Base-by-base conservation (phyloP, 92 coral and sea anemone genomes). In the Zoanthus gigantus region DNA sequence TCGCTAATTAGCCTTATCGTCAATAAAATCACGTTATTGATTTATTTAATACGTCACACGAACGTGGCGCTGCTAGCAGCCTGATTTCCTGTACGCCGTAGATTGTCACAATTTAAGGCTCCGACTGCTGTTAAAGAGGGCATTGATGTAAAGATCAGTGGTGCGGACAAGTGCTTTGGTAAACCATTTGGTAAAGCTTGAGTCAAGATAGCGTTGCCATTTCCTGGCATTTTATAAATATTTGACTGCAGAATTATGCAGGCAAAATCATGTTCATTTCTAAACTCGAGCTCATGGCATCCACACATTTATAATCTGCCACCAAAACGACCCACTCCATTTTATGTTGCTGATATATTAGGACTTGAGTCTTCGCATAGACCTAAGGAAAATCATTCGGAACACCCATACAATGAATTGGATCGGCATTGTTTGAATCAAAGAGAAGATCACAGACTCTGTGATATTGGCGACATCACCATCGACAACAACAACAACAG, bases 1-100 rank as follows among this genome's bases (percentile, higher is more conserved):
- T 93, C 93, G 91, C 98, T 96, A 96, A 96, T 96, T 96, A 96
- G 95, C 95, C 94, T 96, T 96, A 96, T 96, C 98, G 87, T 90
- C 96, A 96, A 94, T 90, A 92, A 95, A 96, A 96, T 96, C 99
- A 87, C 90, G 91, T 92, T 94, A 97, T 95, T 97, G 98, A 97
- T 97, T 95, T 97, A 97, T 93, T 94, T 94, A 94, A 97, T 97
- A 97, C 93, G 95, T 91, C 96, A 94, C 90, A 91, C 89, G 94
- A 88, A 75, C 34, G 88, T 76, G 96, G 96, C 94, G 93, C 90
- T 93, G 92, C 69, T 89, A 45, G 91, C 90, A 88, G 91, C 85
- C 90, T 92, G 93, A 85, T 89, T 90, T 92, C 95, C 89, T 89
- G 92, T 90, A 61, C 69, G 89, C 86, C 76, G 85, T 79, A 65